Evolutionary conservation across 2,113 vertebrate genomes (phyloP).

Genomic region (Cynocephalus volans): DNA sequence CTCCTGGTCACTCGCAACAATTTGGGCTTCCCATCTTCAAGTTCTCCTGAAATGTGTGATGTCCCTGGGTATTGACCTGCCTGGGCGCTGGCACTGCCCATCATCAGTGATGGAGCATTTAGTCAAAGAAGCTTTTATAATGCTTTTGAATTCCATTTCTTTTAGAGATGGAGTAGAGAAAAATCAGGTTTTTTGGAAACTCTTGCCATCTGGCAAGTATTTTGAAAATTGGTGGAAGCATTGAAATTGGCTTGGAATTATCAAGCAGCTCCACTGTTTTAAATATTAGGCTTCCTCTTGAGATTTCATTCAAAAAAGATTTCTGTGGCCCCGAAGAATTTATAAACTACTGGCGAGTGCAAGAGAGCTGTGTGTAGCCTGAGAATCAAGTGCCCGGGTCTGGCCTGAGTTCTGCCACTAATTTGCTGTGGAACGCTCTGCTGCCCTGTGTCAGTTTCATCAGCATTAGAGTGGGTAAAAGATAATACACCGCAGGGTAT

Average conservation of each 20-base stretch:
- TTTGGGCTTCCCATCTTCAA: neutral
- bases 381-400: neutral
- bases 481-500: too few species aligned
- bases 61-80: neutral
- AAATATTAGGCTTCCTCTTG: slow-evolving; percentile 53
- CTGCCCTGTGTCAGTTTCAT: neutral
- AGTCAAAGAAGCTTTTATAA: neutral
- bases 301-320: slow-evolving; percentile 26
- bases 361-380: neutral
- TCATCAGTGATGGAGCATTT: neutral
- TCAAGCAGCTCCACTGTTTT: neutral
- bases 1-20: neutral
- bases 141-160: neutral
- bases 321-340: slow-evolving; percentile 15
- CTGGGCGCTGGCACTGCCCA: neutral
- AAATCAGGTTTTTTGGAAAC: neutral
- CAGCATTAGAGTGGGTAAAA: neutral
- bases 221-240: slow-evolving; percentile 36
- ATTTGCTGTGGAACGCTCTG: neutral
- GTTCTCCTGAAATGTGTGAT: neutral
- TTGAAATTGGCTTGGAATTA: slow-evolving; percentile 50
- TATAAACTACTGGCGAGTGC: neutral
- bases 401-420: neutral
- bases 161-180: neutral
- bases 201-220: slow-evolving; percentile 5